Conservation (phyloP, 2,113 vertebrate species). For the Engraulis encrasicolus region DNA sequence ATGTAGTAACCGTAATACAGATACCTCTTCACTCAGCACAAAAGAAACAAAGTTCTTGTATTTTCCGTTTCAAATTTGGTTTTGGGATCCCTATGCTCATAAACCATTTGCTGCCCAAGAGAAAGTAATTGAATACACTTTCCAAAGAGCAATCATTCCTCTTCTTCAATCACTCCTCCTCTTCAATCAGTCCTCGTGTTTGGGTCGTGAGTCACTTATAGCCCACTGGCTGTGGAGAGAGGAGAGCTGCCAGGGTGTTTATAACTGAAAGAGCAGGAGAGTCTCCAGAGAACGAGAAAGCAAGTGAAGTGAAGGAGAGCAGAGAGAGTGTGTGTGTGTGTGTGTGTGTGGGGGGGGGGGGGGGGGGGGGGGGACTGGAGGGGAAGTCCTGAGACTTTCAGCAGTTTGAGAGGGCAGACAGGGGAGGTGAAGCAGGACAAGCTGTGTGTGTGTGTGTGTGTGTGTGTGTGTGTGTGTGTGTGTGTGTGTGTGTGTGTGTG, state of each 20-base stretch:
- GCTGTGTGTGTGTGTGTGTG: too few species aligned
- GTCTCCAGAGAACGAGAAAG: conserved; percentile 14
- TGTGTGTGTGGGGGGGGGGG: too few species aligned
- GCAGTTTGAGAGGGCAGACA: neutral
- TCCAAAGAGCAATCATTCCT: neutral
- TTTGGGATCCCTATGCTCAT: neutral
- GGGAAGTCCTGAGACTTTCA: neutral
- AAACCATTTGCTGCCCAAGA: neutral
- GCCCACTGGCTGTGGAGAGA: neutral
- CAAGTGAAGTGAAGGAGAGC: neutral
- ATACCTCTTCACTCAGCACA: neutral
- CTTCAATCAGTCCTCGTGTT: neutral
- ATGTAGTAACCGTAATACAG: too few species aligned
- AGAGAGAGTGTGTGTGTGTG: too few species aligned
- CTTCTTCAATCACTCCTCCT: neutral
- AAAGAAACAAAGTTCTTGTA: neutral
- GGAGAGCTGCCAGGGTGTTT: neutral
- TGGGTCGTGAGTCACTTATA: neutral
- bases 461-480: too few species aligned
- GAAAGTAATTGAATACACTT: neutral
- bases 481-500: too few species aligned
- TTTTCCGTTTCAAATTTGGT: neutral
- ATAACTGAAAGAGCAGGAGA: neutral
- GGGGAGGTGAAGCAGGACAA: neutral
- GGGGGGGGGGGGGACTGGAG: too few species aligned